phyloP scores from a whole-genome alignment of 2,888 invertebrate genomes.

The Drosophila nigritarsus region DNA sequence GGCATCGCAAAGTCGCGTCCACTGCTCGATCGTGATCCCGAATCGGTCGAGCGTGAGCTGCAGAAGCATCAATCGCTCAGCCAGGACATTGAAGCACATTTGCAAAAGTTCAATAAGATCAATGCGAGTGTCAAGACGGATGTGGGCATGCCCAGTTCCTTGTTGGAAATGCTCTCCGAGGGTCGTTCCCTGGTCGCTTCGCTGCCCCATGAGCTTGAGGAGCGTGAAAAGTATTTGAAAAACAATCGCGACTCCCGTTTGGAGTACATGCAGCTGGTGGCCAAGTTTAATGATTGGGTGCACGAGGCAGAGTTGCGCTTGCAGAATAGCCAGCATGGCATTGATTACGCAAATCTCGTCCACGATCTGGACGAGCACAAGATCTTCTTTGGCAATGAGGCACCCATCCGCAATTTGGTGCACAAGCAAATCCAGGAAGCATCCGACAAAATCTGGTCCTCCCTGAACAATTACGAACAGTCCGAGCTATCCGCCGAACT shows the following conservation, averaged over 20 bases:
- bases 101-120: conserved; percentile 90
- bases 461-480: conserved; percentile 91
- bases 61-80: conserved; percentile 90
- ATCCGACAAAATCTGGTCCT: conserved; percentile 95
- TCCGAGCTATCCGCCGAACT: conserved; percentile 93
- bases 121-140: conserved; percentile 90
- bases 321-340: conserved; percentile 92
- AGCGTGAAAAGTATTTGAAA: conserved; percentile 92
- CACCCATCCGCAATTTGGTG: conserved; percentile 91
- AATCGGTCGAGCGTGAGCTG: conserved; percentile 93
- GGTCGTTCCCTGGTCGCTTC: conserved; percentile 91
- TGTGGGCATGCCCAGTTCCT: conserved; percentile 91
- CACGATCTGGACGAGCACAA: conserved; percentile 94
- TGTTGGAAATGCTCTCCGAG: conserved; percentile 94
- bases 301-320: conserved; percentile 92
- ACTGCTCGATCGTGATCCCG: conserved; percentile 90
- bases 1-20: conserved; percentile 93
- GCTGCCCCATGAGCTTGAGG: conserved; percentile 92
- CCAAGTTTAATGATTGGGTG: conserved; percentile 93
- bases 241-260: conserved; percentile 91
- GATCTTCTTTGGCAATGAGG: conserved; percentile 92
- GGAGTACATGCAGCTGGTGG: conserved; percentile 91
- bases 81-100: conserved; percentile 89
- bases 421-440: conserved; percentile 93
- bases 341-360: conserved; percentile 94